Conservation (phyloP, 2,888 invertebrate species). For the Reticulitermes lucifugus region DNA sequence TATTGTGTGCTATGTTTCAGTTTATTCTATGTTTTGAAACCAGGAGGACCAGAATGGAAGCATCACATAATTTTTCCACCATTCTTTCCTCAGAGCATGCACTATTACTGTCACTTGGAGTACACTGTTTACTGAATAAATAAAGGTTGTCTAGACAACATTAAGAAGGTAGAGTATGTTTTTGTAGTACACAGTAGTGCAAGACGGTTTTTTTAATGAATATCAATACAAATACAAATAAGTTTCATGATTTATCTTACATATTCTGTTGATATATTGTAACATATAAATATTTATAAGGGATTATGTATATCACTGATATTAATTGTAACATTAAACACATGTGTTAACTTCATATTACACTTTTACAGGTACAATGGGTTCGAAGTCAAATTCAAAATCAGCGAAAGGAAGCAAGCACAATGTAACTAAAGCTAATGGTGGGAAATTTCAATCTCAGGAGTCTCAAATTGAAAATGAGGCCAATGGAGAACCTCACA, state of each 20-base stretch:
- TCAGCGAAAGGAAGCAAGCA: conserved; percentile 30
- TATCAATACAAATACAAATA: background rate
- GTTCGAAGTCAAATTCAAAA: conserved; percentile 35
- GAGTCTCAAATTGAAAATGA: background rate
- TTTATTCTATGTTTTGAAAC: background rate
- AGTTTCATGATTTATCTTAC: background rate
- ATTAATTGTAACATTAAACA: background rate
- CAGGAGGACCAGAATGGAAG: background rate
- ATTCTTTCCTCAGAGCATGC: background rate
- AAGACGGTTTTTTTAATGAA: background rate
- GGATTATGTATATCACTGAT: too few relatives aligned
- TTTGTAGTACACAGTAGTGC: background rate
- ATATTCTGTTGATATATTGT: background rate
- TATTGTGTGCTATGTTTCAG: background rate
- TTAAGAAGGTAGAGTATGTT: background rate
- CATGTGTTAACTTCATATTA: background rate
- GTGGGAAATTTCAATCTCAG: conserved; percentile 12
- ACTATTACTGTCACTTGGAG: background rate
- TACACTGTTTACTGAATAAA: background rate
- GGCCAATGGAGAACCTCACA: background rate
- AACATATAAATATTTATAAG: too few relatives aligned
- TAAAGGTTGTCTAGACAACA: background rate
- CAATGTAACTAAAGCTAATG: background rate
- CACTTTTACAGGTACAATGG: background rate
- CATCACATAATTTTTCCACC: background rate